phyloP scores from a whole-genome alignment of 1,140 invertebrate species.

The Melipona quadrifasciata region DNA sequence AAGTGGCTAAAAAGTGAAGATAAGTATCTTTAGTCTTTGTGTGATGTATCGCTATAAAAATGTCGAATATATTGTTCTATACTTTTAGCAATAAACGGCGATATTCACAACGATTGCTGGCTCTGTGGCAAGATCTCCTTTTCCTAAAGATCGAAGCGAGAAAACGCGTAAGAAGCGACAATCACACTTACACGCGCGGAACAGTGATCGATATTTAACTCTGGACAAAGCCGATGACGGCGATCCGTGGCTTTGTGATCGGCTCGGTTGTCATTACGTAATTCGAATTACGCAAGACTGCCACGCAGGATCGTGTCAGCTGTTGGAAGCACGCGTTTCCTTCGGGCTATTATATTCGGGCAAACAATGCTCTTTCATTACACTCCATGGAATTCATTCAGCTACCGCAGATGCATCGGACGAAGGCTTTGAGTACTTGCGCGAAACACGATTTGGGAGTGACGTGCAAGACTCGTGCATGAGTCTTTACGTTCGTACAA shows the following conservation, averaged over 20 bases:
- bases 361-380: constrained; percentile 50
- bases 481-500: background rate
- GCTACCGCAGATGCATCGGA: background rate
- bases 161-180: constrained; percentile 32
- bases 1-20: background rate
- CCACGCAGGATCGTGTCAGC: constrained; percentile 56
- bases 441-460: background rate
- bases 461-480: background rate
- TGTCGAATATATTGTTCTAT: background rate
- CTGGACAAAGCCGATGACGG: constrained; percentile 54
- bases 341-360: constrained; percentile 21
- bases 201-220: constrained; percentile 60
- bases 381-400: constrained; percentile 5
- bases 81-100: constrained; percentile 5
- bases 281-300: constrained; percentile 49
- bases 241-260: constrained; percentile 31
- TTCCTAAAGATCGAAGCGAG: background rate
- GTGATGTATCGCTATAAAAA: background rate
- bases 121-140: background rate
- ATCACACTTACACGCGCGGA: background rate
- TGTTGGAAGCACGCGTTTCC: constrained; percentile 51
- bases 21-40: too few species aligned
- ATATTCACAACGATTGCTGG: constrained; percentile 12
- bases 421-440: background rate
- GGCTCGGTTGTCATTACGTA: constrained; percentile 52